Percentiles rank a stretch among this genome's conserved stretches.
Conservation (phyloP, 2,113 vertebrate genomes). For the Pelecanoides urinatrix region DNA sequence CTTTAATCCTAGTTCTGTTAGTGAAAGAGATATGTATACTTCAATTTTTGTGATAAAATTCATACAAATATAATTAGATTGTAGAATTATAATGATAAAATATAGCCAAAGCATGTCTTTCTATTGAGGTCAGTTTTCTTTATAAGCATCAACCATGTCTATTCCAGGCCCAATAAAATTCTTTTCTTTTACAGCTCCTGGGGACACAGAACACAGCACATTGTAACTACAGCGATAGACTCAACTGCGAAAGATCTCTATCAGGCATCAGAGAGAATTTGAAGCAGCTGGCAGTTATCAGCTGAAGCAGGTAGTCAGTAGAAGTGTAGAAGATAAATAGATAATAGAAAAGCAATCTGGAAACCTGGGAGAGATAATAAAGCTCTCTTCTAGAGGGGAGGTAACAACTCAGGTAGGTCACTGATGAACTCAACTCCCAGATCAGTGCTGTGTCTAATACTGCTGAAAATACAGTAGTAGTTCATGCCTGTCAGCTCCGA, state of each 20-base stretch:
- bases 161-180: neutral
- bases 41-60: neutral
- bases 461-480: neutral
- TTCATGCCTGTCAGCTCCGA: neutral
- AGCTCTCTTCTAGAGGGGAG: neutral
- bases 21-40: neutral
- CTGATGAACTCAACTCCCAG: neutral
- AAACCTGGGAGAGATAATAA: constrained; percentile 19
- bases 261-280: constrained; percentile 6
- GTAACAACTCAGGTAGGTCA: neutral
- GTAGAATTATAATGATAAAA: neutral
- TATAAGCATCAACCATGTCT: neutral
- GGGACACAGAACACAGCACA: neutral
- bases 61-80: neutral
- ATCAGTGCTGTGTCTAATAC: neutral
- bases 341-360: constrained; percentile 45
- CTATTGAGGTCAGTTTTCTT: neutral
- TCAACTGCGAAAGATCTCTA: neutral
- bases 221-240: neutral
- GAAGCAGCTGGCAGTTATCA: constrained; percentile 33
- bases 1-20: neutral
- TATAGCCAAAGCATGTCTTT: neutral
- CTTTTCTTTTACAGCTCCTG: neutral
- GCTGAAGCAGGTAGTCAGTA: constrained; percentile 15
- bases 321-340: constrained; percentile 30